Evolutionary conservation across 2,113 vertebrate genomes (phyloP).

Genomic region (Gavia stellata): DNA sequence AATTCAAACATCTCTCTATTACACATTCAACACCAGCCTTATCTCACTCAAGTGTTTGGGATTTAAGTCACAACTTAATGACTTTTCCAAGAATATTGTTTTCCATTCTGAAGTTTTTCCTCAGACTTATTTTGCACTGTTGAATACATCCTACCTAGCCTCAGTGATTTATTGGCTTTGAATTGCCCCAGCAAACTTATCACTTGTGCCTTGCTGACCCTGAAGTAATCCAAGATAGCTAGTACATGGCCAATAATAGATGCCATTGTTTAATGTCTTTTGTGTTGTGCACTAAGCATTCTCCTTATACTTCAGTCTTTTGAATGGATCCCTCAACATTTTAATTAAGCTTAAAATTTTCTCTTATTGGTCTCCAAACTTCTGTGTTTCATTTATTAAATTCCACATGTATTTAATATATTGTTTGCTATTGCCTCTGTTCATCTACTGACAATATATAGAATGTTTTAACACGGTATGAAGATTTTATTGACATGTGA

Average conservation of each 20-base stretch:
- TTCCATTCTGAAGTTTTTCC: neutral
- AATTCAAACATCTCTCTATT: neutral
- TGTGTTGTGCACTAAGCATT: neutral
- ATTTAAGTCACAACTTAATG: neutral
- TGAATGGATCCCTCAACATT: neutral
- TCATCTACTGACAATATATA: neutral
- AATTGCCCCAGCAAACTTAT: slow-evolving; percentile 22
- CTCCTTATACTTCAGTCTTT: neutral
- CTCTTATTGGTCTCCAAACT: neutral
- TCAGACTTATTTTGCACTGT: neutral
- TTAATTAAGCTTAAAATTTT: neutral
- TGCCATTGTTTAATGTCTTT: neutral
- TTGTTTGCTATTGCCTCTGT: neutral
- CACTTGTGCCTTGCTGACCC: neutral
- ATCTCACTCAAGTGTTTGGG: neutral
- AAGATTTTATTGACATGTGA: neutral
- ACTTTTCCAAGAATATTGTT: neutral
- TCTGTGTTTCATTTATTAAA: neutral
- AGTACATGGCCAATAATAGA: slow-evolving; percentile 1
- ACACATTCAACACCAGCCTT: neutral
- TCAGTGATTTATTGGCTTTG: slow-evolving; percentile 25
- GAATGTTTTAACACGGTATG: neutral
- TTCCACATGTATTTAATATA: neutral
- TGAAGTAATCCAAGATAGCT: slow-evolving; percentile 29
- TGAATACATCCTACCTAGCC: neutral